Base-by-base conservation (phyloP, 2,797 vertebrate species). In the Pipistrellus nathusii region DNA sequence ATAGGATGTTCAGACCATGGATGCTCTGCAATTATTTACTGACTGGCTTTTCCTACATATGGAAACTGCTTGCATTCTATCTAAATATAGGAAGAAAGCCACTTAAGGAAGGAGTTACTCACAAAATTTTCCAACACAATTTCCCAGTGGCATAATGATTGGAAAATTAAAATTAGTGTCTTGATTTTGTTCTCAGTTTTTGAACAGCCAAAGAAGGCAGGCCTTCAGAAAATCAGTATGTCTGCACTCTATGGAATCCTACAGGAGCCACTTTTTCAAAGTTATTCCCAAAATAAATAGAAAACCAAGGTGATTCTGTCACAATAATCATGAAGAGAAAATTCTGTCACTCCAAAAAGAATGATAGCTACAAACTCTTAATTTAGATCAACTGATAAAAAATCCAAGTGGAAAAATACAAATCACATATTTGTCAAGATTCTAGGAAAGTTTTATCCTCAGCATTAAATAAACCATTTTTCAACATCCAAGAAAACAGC, bases 111-210 rank as follows among this genome's bases (percentile, higher is more conserved):
- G 21, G 18, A 93, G n/a, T 32, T 85, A 35, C 4, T 55, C 30
- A 55, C 25, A 82, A 51, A 85, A 53, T 55, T 81, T 85, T 81
- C 27, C 38, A 92, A 72, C 12, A 72, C 20, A 91, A 80, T 51
- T 12, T 76, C 10, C 5, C 15, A 72, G 2, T 30, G 68, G n/a
- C 21, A 77, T 41, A 85, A 91, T 51, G 20, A 72, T 18, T 76
- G 38, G 73, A 46, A 95, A 86, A 85, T 81, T 38, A 88, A 85
- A 94, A 83, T 92, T 21, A 80, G 38, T 69, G 90, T 66, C 20
- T 81, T 94, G 83, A 92, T 82, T 84, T 66, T 85, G 27, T 86
- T 85, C 46, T 96, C 46, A 59, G n/a, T 62, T 81, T 81, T 81
- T 88, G 23, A 88, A 73, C 2, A 90, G 48, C 30, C 9, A 89